These are phyloP conservation scores for Brachystomella parvula DNA, from an alignment of 1,140 invertebrate genomes.

Conservation along the genomic window DNA sequence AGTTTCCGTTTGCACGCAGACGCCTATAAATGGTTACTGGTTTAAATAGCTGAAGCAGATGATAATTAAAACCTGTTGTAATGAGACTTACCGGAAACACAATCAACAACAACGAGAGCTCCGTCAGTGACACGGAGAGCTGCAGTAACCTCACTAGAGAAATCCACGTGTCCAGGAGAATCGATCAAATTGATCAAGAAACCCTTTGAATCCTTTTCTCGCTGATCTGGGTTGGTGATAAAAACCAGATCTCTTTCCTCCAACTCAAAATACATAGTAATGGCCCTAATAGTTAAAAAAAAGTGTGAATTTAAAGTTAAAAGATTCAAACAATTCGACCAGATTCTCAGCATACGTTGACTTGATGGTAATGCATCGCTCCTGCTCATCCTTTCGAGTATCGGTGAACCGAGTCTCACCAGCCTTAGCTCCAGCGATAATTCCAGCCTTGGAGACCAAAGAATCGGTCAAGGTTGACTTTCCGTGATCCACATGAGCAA, in stretches of 20 bases:
- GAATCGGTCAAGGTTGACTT: conserved; percentile 99
- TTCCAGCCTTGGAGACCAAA: conserved; percentile 98
- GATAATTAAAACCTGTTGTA: neutral
- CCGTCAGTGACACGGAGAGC: conserved; percentile 98
- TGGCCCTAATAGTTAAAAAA: conserved; percentile 59
- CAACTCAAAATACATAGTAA: conserved; percentile 97
- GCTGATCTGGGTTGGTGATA: conserved; percentile 78
- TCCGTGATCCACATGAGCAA: conserved; percentile 99
- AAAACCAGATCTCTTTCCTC: conserved; percentile 82
- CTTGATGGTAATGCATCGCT: conserved; percentile 99
- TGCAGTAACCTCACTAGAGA: conserved; percentile 97
- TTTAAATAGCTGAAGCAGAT: conserved; percentile 8
- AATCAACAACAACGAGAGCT: conserved; percentile 98
- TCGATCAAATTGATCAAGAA: conserved; percentile 99
- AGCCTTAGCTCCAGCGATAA: conserved; percentile 95
- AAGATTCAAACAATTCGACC: neutral
- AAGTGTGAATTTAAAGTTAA: conserved; percentile 8
- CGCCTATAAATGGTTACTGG: conserved; percentile 55
- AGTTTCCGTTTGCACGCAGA: conserved; percentile 98
- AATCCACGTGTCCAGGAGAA: conserved; percentile 98
- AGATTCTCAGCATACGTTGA: conserved; percentile 74
- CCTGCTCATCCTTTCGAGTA: conserved; percentile 98
- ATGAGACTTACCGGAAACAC: conserved; percentile 75
- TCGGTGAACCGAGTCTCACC: conserved; percentile 99
- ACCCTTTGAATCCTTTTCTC: conserved; percentile 81